Base-by-base conservation (phyloP, 2,888 invertebrate genomes). In the Heteromurus nitidus region DNA sequence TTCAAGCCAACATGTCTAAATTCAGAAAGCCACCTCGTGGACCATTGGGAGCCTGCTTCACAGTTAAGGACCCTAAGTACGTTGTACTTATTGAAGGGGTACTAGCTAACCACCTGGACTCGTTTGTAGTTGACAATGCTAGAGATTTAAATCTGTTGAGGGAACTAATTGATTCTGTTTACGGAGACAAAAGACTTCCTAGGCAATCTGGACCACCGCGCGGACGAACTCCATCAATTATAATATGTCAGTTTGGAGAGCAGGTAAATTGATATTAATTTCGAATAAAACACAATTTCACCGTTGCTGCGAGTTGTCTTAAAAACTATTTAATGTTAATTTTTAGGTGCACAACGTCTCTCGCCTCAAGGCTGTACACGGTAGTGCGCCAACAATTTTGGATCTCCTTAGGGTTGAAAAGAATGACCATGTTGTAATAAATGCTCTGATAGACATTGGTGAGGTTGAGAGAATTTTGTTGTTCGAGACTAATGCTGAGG, bases 361-460 rank as follows among this genome's bases (percentile, higher is more conserved):
- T 0, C 67, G 68, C 13, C 5, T 44, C n/a, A 13, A 90, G 91
- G 73, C 64, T 2, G 13, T 67, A 2, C 55, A 47, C 2, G 79
- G 87, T 0, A 88, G 89, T 1, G 91, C 91, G 88, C 77, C 87
- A 0, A 91, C 91, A 77, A 90, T 97, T 16, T 91, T 95, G 68
- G 93, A 95, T 88, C 91, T 93, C 81, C 91, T 98, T 74, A 92
- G 92, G 82, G 92, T 96, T 74, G 84, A 83, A 31, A 67, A 84
- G 36, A 89, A 91, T 2, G 93, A 96, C 90, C 92, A 94, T 0
- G 92, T 95, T 16, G 93, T 97, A 0, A 92, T 93, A 86, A 98
- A 98, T 91, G 94, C 92, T 88, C 91, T 98, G 31, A 94, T 98
- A 74, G 97, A 98, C 90, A 93, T 93, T 88, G 88, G 91, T 11